These are phyloP conservation scores for Atta colombica DNA, from an alignment of 1,140 invertebrate species.

Conservation along the genomic window DNA sequence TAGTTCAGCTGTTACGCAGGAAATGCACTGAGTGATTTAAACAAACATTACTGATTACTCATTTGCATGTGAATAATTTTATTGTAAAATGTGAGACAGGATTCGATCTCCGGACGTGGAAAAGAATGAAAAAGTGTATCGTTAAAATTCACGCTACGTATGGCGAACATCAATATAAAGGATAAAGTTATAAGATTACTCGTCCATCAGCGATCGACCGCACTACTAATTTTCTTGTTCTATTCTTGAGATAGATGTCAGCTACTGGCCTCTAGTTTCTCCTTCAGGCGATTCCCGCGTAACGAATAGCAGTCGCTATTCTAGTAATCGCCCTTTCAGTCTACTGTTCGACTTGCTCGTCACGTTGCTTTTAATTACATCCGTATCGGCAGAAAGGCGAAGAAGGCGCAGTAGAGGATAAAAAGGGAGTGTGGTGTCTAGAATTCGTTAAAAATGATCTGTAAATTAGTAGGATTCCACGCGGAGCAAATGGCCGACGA, in stretches of 20 bases:
- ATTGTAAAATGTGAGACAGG: background rate
- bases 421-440: conserved; percentile 27
- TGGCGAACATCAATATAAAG: background rate
- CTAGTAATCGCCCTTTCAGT: conserved; percentile 62
- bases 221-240: conserved; percentile 22
- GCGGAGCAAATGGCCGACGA: conserved; percentile 46
- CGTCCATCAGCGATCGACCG: conserved; percentile 42
- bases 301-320: conserved; percentile 66
- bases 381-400: conserved; percentile 59
- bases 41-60: conserved; percentile 15
- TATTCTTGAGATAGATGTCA: conserved; percentile 44
- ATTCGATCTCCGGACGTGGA: background rate
- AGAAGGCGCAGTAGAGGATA: conserved; percentile 21
- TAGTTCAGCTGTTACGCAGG: background rate
- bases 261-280: conserved; percentile 21
- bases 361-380: conserved; percentile 75
- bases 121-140: background rate
- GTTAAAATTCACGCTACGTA: background rate
- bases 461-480: conserved; percentile 56
- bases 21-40: conserved; percentile 1
- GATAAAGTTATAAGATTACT: background rate
- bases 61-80: conserved; percentile 36
- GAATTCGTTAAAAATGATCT: conserved; percentile 58
- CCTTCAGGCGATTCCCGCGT: conserved; percentile 61
- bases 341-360: conserved; percentile 60